Evolutionary conservation across 1,140 invertebrate genomes (phyloP), one percentile per base, ranked within the genome.

Genomic region (Sarcophaga bullata): DNA sequence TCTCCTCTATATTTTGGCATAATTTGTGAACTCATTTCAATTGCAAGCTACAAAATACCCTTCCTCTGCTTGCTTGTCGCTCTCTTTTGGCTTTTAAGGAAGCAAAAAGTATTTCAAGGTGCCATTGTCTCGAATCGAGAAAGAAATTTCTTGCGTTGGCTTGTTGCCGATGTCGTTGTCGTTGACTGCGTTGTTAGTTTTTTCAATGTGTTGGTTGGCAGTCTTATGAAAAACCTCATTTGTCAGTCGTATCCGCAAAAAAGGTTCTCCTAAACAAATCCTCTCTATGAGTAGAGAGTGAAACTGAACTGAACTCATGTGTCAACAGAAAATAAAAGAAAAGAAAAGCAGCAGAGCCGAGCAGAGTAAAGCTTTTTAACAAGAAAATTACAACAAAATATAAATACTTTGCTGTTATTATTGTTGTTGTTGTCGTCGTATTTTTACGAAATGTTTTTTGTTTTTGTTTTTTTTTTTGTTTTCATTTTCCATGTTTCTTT

Each of bases 71-170:
- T 72, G 62, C 37, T 72, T 8, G 8, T 25, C n/a, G n/a, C 62
- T 25, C 62, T 46, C 73, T 52, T 78, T 48, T 78, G 25, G 25
- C 25, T 37, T 37, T 37, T 37, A 37, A 37, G 25, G 25, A 37
- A 37, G 25, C 25, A 50, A 17, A 48, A 50, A 10, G 75, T 19
- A 78, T 78, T 78, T 49, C 48, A 50, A 78, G 75, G 75, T 78
- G 75, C 75, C 48, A 78, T 78, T 19, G 48, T 37, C 75, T 50
- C 8, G 75, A 17, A 78, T 50, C 17, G 37, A 72, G 15, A 78
- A 9, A 78, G 50, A 50, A 50, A 17, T 50, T 50, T 48, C 48
- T 58, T 68, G 4, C 4, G 25, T 37, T 37, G 25, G 25, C 25
- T 37, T 37, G 25, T 37, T 37, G 25, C 25, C 25, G 25, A 37